Evolutionary conservation across 2,888 invertebrate genomes (phyloP).

Genomic region (Folsomia manolachei): DNA sequence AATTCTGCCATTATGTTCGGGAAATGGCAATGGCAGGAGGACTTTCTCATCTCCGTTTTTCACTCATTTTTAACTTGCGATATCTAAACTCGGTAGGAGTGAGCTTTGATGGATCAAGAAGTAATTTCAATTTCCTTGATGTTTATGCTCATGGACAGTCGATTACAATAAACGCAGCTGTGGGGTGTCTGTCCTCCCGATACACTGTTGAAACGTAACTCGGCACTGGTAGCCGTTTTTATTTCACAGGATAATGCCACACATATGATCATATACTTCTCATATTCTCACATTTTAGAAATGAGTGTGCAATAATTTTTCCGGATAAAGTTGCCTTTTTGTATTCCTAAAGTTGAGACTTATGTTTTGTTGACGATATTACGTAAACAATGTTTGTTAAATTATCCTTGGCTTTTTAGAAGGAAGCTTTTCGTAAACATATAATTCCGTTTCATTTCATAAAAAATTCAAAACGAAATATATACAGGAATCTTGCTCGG

Average conservation of each 20-base stretch:
- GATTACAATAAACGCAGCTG: neutral
- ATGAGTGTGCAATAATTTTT: neutral
- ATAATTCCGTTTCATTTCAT: too few species aligned
- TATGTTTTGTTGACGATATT: too few species aligned
- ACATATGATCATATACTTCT: neutral
- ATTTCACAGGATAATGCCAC: neutral
- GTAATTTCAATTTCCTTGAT: conserved; percentile 9
- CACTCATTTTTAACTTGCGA: neutral
- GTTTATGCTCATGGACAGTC: neutral
- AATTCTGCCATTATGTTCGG: too few species aligned
- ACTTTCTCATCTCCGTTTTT: neutral
- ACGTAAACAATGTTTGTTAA: too few species aligned
- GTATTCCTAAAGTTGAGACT: too few species aligned
- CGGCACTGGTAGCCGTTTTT: neutral
- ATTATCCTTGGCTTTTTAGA: too few species aligned
- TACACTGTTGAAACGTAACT: neutral
- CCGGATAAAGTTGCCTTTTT: too few species aligned
- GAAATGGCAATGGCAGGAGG: neutral
- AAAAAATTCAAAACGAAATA: too few species aligned
- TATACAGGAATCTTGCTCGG: too few species aligned
- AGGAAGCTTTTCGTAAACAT: too few species aligned
- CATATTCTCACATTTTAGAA: neutral
- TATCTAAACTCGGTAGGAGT: neutral
- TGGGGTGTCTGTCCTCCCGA: neutral
- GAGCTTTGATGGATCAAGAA: neutral